A percentile compares a stretch with the other conserved stretches of the same genome.
phyloP scores from a whole-genome alignment of 2,888 invertebrate species.

The Andrena praecox region DNA sequence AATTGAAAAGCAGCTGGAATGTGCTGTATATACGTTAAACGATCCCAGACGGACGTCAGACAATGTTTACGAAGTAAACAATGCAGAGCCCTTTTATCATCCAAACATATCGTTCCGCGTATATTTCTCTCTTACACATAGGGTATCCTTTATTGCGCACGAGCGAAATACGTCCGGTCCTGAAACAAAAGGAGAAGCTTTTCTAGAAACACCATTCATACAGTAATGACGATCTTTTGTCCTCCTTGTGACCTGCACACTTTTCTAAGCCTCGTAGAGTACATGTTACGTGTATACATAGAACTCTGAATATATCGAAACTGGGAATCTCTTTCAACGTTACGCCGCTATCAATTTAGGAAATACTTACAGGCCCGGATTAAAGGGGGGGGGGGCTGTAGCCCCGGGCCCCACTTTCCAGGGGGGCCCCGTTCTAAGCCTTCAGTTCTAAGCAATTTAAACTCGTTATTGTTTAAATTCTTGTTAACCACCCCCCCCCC shows the following conservation, averaged over 20 bases:
- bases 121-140: constrained; percentile 46
- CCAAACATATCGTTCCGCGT: constrained; percentile 46
- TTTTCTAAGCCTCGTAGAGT: too few relatives aligned
- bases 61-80: constrained; percentile 73
- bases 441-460: too few relatives aligned
- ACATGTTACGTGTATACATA: too few relatives aligned
- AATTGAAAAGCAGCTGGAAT: constrained; percentile 82
- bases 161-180: constrained; percentile 82
- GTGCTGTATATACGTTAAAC: constrained; percentile 76
- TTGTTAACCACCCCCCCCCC: too few relatives aligned
- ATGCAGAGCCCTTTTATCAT: constrained; percentile 69
- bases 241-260: constrained; percentile 14
- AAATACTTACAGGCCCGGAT: too few relatives aligned
- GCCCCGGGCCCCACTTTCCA: too few relatives aligned
- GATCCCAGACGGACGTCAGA: constrained; percentile 71
- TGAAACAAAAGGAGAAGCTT: constrained; percentile 80
- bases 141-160: constrained; percentile 76
- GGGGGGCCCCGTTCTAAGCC: too few relatives aligned
- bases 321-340: neutral
- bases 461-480: too few relatives aligned
- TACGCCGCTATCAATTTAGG: neutral
- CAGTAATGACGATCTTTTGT: constrained; percentile 17
- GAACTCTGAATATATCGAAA: neutral
- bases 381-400: too few relatives aligned
- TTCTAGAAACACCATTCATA: constrained; percentile 17